Conservation (phyloP, 2,888 invertebrate genomes). For the Balanococcus diminutus region DNA sequence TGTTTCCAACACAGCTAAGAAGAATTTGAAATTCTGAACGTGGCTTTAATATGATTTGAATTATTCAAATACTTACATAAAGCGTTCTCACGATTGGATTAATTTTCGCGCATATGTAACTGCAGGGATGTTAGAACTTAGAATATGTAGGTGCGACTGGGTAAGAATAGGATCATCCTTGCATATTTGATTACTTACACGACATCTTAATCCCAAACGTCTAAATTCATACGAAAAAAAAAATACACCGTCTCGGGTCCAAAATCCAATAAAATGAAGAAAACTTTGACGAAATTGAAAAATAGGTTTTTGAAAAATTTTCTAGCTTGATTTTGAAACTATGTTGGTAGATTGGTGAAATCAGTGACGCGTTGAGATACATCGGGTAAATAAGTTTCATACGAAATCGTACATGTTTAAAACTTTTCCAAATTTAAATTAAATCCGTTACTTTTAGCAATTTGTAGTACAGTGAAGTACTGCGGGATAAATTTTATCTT, state of each 20-base stretch:
- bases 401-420: background rate
- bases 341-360: background rate
- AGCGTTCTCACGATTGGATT: background rate
- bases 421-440: slow-evolving; percentile 19
- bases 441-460: slow-evolving; percentile 1
- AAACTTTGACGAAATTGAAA: background rate
- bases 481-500: background rate
- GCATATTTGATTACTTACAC: no score
- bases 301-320: background rate
- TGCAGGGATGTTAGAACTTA: background rate
- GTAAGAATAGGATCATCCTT: background rate
- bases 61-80: background rate
- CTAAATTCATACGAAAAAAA: background rate
- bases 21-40: background rate
- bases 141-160: background rate
- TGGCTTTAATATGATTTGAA: background rate
- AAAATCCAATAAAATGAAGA: background rate
- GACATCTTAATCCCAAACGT: background rate
- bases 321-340: background rate
- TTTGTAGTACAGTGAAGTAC: background rate
- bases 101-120: background rate
- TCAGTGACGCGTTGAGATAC: background rate
- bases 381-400: background rate
- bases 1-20: background rate
- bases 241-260: no score